Base-by-base conservation (phyloP, 2,797 vertebrate species). In the Myripristis jacobus region DNA sequence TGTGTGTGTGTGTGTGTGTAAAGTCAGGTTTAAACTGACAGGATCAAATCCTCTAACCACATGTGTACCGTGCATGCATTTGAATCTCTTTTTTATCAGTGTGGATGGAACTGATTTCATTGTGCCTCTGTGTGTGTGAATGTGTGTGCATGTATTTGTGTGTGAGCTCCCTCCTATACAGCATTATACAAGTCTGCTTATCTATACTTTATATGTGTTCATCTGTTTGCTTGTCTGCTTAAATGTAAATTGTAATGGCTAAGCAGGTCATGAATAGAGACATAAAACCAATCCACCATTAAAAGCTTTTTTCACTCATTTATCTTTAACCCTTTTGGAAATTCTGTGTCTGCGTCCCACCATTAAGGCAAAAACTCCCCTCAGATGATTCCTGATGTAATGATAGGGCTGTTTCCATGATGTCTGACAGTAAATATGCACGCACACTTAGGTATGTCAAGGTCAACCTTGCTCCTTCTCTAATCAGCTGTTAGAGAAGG, bases 401-500 rank as follows among this genome's bases (percentile, higher is more conserved):
- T 73, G 44, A 83, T 54, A 70, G 72, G 44, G 43, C 27, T 29
- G 25, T 18, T 67, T 34, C 7, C 66, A 5, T 21, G 57, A 27
- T 47, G 61, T 12, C 8, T 41, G 55, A 66, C 64, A 61, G 70
- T 22, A 70, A 63, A 66, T 10, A 52, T 43, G 57, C 64, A 74
- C 43, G 29, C 31, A 24, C 34, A 70, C 48, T 63, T 50, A 41
- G 36, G 36, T 46, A 63, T 47, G 63, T 67, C 55, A 6, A 0
- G 4, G 55, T 58, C 50, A 72, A 58, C 18, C 5, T 10, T 0
- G 31, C 1, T 13, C 55, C 38, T 70, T 75, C 78, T 81, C 57
- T 85, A 83, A 91, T 90, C 82, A 76, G 61, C 56, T 62, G 43
- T 27, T 29, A 18, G 54, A 19, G 57, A 78, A 46, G 53, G 15